Evolutionary conservation across 1,140 invertebrate genomes (phyloP), one percentile per base, ranked within the genome.

Genomic region (Magallana gigas): DNA sequence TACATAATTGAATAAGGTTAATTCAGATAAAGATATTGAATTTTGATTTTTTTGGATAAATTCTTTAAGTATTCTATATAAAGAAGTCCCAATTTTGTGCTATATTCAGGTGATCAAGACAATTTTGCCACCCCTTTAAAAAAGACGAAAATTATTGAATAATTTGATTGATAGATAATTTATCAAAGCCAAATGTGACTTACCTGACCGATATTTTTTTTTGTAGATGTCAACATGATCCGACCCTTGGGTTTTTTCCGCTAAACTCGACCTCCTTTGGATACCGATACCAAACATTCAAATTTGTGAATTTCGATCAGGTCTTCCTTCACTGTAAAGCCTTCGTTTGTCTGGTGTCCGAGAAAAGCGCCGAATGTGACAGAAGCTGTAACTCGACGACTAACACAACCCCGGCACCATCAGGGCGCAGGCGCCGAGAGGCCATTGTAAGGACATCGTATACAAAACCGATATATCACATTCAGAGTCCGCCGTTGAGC

Each of bases 321-420:
- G 85, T 94, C 14, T 90, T 91, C 36, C 16, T 93, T 0, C 91
- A 93, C 83, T 93, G 93, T 87, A 85, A 91, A 16, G 91, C 90
- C 5, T 89, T 91, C 82, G 90, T 94, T 29, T 94, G 93, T 84
- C 48, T 88, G 1, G 16, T 86, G 0, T 62, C 87, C 1, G 92
- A 93, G 81, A 92, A 90, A 62, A 89, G 82, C 18, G 85, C 85
- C 5, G 82, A 91, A 9, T 94, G 93, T 89, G 92, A 93, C 89
- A 85, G 91, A 23, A 92, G 85, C 57, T 93, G 93, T 88, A 88
- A 87, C 36, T 85, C 85, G 76, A 87, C 62, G 0, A 16, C 62
- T 12, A 48, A 12, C 7, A 59, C 87, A 58, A 57, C 81, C 8
- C 6, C 68, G 12, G 71, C 76, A 23, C 8, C 82, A 16, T 64